These are phyloP conservation scores for Circaetus cinerascens DNA, from an alignment of 2,113 vertebrate species.

Conservation along the genomic window DNA sequence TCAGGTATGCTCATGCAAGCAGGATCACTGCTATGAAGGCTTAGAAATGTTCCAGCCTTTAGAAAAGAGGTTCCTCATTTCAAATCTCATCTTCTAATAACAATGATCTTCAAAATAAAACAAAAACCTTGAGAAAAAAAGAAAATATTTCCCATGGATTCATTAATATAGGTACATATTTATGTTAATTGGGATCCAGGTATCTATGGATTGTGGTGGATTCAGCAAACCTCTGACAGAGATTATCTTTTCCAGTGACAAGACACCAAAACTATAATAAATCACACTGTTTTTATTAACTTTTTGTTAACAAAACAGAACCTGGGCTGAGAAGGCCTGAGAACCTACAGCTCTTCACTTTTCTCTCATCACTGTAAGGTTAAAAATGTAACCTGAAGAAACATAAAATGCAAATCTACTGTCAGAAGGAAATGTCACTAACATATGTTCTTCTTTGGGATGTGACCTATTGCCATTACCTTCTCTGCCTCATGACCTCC, in stretches of 20 bases:
- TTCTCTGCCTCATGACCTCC: background rate
- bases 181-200: background rate
- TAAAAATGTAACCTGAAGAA: background rate
- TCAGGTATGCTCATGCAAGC: background rate
- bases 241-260: background rate
- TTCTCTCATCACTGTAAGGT: background rate
- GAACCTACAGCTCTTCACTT: background rate
- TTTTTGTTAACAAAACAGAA: background rate
- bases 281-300: background rate
- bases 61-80: background rate
- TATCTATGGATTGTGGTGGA: background rate
- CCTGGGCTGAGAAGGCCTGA: background rate
- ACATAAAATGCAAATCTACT: background rate
- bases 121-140: background rate
- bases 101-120: background rate
- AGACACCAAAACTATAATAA: background rate
- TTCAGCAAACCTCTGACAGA: background rate
- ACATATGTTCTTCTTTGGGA: background rate
- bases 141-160: background rate
- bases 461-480: background rate
- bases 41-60: background rate
- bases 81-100: background rate
- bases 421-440: background rate
- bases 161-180: background rate
- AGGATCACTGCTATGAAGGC: accelerated